Evolutionary conservation across 1,140 invertebrate genomes (phyloP), one percentile per base, ranked within the genome.

Genomic region (Tetragonula clypearis): DNA sequence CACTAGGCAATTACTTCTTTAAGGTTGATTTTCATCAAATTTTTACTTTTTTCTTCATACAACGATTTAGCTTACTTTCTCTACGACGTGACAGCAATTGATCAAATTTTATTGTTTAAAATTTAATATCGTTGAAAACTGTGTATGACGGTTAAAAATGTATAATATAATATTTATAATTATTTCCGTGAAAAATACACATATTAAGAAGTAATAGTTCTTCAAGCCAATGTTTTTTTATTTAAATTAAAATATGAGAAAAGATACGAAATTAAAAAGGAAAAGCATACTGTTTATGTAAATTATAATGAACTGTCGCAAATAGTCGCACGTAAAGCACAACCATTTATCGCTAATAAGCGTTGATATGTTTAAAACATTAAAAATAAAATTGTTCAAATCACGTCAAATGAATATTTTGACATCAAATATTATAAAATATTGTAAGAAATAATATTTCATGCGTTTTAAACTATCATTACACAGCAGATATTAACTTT

Each of bases 1-100:
- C 72, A 86, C 89, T 90, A 89, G 89, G 53, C n/a, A n/a, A 82
- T 55, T 75, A 60, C 35, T 73, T 83, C n/a, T 11, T 41, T 12
- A 79, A 66, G 68, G 68, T 21, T 23, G 21, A 23, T 66, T 74
- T 80, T 11, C 71, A 73, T 30, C 5, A 53, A 55, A 72, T 35
- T 65, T 68, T 15, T 15, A 66, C 9, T 71, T 17, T 56, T 79
- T 69, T 30, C 23, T 69, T 56, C n/a, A 35, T 6, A 15, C 8
- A 12, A 23, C 15, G 19, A 49, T 62, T 30, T 6, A 30, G 26
- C 14, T 68, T 62, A n/a, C 35, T 76, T 82, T 12, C 21, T 12
- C 60, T 56, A 56, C 3, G 58, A 75, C 6, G 3, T 23, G 17
- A 56, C 23, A 55, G 19, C 68, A 72, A 81, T 26, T 60, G 23